These are phyloP conservation scores for Anticlea derivata DNA, from an alignment of 2,888 invertebrate species.

Conservation along the genomic window DNA sequence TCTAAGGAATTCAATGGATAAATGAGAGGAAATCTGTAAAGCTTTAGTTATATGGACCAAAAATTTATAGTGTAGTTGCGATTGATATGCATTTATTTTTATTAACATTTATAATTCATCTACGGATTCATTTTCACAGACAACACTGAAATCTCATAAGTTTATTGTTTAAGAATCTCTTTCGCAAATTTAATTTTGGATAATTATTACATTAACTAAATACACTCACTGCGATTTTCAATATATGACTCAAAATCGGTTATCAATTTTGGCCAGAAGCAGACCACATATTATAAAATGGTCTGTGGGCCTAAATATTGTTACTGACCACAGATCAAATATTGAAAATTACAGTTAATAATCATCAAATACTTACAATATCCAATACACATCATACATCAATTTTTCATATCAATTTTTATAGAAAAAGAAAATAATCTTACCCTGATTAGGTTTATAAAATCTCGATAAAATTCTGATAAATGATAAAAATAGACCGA, in stretches of 20 bases:
- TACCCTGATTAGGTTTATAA: constrained; percentile 22
- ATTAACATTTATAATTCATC: not conserved
- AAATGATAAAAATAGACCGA: not conserved
- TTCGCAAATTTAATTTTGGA: constrained; percentile 3
- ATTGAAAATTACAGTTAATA: too few species aligned
- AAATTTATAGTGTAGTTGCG: not conserved
- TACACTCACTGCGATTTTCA: too few species aligned
- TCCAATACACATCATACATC: too few species aligned
- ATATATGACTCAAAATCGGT: too few species aligned
- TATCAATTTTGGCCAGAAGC: too few species aligned
- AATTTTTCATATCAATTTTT: constrained; percentile 1
- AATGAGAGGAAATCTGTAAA: too few species aligned
- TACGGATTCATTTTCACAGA: not conserved
- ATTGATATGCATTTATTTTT: not conserved
- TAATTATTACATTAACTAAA: not conserved
- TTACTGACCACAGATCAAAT: too few species aligned
- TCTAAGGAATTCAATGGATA: too few species aligned
- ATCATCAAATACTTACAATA: too few species aligned
- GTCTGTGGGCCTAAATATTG: too few species aligned
- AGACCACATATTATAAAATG: too few species aligned
- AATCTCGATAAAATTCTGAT: constrained; percentile 13
- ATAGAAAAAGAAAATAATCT: constrained; percentile 11
- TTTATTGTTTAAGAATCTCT: not conserved
- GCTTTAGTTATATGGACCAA: too few species aligned
- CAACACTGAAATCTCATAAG: constrained; percentile 5